Conservation (phyloP, 1,140 invertebrate species). For the Calliopsis andreniformis region DNA sequence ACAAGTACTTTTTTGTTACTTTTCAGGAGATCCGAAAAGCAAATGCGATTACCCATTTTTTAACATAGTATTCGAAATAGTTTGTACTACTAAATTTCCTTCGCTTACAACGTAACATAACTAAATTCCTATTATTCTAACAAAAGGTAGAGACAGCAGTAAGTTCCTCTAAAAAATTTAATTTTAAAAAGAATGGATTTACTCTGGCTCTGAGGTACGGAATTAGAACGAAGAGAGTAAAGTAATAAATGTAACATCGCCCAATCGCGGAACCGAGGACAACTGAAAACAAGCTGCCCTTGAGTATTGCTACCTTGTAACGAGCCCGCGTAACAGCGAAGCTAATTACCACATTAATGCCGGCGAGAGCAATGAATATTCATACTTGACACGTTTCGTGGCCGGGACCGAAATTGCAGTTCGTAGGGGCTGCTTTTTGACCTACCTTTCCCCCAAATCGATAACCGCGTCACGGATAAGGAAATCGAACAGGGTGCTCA, state of each 20-base stretch:
- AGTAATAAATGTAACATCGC: slow-evolving; percentile 13
- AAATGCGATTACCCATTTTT: no score
- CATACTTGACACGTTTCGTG: slow-evolving; percentile 45
- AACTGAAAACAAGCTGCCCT: slow-evolving; percentile 23
- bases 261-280: slow-evolving; percentile 11
- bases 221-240: neutral
- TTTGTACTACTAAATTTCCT: no score
- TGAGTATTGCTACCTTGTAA: slow-evolving; percentile 17
- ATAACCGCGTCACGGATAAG: slow-evolving; percentile 25
- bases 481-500: neutral
- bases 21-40: no score
- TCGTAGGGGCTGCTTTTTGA: slow-evolving; percentile 12
- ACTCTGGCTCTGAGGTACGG: no score
- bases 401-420: slow-evolving; percentile 21
- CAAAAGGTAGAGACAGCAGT: no score
- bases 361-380: slow-evolving; percentile 45
- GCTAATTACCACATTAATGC: slow-evolving; percentile 41
- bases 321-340: slow-evolving; percentile 40
- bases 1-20: no score
- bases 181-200: no score
- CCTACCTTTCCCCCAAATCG: slow-evolving; percentile 25
- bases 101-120: no score
- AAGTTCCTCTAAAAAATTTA: no score
- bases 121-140: no score
- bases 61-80: no score